Percentiles rank a stretch among this genome's conserved stretches.
phyloP scores from a whole-genome alignment of 2,888 invertebrate genomes.

The Frankliniella intonsa region DNA sequence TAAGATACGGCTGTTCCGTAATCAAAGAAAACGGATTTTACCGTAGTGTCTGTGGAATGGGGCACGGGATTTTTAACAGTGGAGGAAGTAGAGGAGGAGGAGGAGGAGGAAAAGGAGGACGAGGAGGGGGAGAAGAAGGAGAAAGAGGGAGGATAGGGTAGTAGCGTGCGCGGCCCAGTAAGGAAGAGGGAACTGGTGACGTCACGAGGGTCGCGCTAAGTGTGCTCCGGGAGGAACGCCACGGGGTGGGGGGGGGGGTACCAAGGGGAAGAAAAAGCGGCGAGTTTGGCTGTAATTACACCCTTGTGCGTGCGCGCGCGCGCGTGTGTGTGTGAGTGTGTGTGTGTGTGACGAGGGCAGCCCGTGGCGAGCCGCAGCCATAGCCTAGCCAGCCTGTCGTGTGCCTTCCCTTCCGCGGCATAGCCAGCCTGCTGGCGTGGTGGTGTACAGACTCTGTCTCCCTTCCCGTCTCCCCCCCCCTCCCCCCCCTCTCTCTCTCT shows the following conservation, averaged over 20 bases:
- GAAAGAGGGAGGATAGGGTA: too few species aligned
- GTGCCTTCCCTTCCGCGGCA: not conserved
- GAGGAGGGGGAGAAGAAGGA: too few species aligned
- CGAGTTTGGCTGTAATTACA: slow-evolving; percentile 9
- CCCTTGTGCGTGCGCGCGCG: not conserved
- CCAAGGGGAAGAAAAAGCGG: too few species aligned
- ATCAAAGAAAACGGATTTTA: too few species aligned
- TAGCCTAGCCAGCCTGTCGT: not conserved
- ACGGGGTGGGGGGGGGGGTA: not conserved
- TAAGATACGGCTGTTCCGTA: too few species aligned
- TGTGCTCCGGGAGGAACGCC: not conserved
- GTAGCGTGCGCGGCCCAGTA: too few species aligned
- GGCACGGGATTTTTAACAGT: too few species aligned
- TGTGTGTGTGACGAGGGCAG: not conserved
- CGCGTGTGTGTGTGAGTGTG: not conserved
- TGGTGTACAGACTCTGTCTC: not conserved
- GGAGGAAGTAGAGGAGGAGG: too few species aligned
- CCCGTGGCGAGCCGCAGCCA: slow-evolving; percentile 5
- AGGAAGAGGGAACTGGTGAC: too few species aligned
- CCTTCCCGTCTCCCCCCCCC: not conserved
- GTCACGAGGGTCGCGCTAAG: not conserved
- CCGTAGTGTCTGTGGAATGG: too few species aligned
- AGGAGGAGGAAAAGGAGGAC: too few species aligned
- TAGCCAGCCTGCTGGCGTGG: too few species aligned
- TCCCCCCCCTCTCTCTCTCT: not conserved